These are phyloP conservation scores for Agrilus planipennis DNA, from an alignment of 1,140 invertebrate genomes.

Conservation along the genomic window DNA sequence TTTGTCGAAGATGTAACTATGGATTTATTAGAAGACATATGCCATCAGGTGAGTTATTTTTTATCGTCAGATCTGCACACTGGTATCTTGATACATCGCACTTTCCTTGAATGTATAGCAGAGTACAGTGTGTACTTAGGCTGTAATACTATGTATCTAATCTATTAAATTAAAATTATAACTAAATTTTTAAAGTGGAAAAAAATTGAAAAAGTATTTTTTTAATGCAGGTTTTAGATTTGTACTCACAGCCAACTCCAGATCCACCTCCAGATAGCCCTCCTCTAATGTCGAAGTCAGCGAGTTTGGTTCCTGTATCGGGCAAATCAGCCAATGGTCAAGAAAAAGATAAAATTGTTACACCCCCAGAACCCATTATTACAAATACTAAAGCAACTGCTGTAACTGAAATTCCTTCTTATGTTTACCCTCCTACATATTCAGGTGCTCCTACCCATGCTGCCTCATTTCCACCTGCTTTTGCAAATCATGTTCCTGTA, in stretches of 20 bases:
- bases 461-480: constrained; percentile 30
- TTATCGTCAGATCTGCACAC: too few relatives aligned
- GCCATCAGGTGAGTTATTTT: constrained; percentile 74
- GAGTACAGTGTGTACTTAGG: too few relatives aligned
- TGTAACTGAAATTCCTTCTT: constrained; percentile 18
- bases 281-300: constrained; percentile 22
- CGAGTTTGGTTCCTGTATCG: constrained; percentile 2
- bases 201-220: too few relatives aligned
- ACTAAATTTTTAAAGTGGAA: too few relatives aligned
- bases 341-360: constrained; percentile 9
- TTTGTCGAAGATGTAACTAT: constrained; percentile 92
- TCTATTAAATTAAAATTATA: too few relatives aligned
- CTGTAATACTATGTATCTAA: too few relatives aligned
- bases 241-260: constrained; percentile 61
- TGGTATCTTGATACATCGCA: too few relatives aligned
- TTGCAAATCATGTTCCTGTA: constrained; percentile 14
- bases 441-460: constrained; percentile 27
- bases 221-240: constrained; percentile 62
- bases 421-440: constrained; percentile 12
- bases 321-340: constrained; percentile 11
- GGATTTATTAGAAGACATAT: constrained; percentile 93
- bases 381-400: constrained; percentile 35
- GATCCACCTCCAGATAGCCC: constrained; percentile 48
- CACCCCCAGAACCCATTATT: constrained; percentile 14
- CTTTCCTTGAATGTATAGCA: too few relatives aligned